Conservation (phyloP, 2,113 vertebrate species). For the Sceloporus tristichus region DNA sequence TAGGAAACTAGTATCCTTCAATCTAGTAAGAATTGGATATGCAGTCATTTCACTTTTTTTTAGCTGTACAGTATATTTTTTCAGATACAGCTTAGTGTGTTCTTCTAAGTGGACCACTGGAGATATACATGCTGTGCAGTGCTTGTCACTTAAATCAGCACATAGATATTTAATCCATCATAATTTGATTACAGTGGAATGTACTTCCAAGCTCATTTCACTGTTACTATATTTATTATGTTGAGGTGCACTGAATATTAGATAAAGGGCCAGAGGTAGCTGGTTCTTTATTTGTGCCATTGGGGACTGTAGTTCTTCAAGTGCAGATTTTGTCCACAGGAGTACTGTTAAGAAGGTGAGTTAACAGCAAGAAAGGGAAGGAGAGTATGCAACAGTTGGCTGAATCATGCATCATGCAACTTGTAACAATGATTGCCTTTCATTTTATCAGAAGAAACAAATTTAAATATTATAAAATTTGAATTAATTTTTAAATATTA, state of each 20-base stretch:
- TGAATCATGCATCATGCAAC: not conserved
- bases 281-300: not conserved
- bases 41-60: not conserved
- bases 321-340: not conserved
- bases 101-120: not conserved
- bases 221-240: not conserved
- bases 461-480: not conserved
- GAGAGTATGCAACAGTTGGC: too few species aligned
- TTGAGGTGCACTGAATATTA: not conserved
- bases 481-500: too few species aligned
- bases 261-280: not conserved
- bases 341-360: not conserved
- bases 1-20: not conserved
- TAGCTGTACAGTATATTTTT: not conserved
- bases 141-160: not conserved
- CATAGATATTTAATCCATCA: not conserved
- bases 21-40: not conserved
- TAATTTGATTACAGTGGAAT: not conserved
- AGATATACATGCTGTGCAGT: not conserved
- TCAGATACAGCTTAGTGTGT: not conserved
- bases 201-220: not conserved
- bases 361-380: not conserved
- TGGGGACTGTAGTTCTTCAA: not conserved
- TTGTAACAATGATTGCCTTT: not conserved
- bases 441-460: not conserved